phyloP scores from a whole-genome alignment of 1,140 invertebrate genomes.

The Holcopasites calliopsidis region DNA sequence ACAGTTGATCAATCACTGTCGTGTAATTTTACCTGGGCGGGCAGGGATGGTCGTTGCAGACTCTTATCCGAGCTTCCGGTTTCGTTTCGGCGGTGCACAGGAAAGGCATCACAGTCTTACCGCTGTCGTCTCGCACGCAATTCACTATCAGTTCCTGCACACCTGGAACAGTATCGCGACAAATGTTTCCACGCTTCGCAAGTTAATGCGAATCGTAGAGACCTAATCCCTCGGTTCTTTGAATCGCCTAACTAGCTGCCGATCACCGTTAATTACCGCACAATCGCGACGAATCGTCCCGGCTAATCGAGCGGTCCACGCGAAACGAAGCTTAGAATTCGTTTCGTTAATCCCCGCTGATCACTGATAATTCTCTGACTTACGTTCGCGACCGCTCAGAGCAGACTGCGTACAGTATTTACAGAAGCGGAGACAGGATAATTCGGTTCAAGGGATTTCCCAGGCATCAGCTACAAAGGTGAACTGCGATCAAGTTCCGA shows the following conservation, averaged over 20 bases:
- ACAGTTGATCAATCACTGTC: too few relatives aligned
- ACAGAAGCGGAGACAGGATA: background rate
- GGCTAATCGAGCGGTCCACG: slow-evolving; percentile 39
- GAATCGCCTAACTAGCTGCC: slow-evolving; percentile 31
- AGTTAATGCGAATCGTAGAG: background rate
- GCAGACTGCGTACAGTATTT: background rate
- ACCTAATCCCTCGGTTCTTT: slow-evolving; percentile 42
- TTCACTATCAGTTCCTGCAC: slow-evolving; percentile 94
- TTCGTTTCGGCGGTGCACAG: slow-evolving; percentile 90
- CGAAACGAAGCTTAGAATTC: slow-evolving; percentile 34
- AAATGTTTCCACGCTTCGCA: background rate
- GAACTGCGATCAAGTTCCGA: too few relatives aligned
- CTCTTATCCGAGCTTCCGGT: slow-evolving; percentile 92
- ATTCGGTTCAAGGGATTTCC: slow-evolving; percentile 4
- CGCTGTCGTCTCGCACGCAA: slow-evolving; percentile 92
- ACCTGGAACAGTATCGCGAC: slow-evolving; percentile 74
- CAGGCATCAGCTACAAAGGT: background rate
- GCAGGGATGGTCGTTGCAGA: slow-evolving; percentile 96
- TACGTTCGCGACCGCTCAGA: slow-evolving; percentile 17
- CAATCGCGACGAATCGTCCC: slow-evolving; percentile 48
- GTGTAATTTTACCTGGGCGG: slow-evolving; percentile 83
- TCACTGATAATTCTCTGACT: slow-evolving; percentile 42
- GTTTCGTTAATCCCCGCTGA: slow-evolving; percentile 43
- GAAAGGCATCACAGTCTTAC: slow-evolving; percentile 90
- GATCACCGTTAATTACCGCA: slow-evolving; percentile 44